A percentile compares a stretch with the other conserved stretches of the same genome.
phyloP scores from a whole-genome alignment of 2,797 vertebrate genomes.

The Pseudomugil tenellus region DNA sequence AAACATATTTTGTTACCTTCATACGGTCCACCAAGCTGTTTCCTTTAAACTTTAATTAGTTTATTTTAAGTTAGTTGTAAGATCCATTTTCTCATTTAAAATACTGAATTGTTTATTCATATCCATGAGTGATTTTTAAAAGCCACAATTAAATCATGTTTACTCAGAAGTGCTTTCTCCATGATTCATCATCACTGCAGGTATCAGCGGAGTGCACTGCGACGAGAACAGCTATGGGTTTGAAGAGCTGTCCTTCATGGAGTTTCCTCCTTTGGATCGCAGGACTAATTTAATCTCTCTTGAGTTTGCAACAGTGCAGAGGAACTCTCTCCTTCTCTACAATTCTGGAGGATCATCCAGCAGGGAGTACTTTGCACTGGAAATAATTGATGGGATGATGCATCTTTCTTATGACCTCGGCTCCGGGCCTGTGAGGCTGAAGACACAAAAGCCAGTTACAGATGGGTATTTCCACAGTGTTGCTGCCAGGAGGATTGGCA shows the following conservation, averaged over 20 bases:
- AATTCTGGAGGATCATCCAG: constrained; percentile 69
- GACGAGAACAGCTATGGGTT: constrained; percentile 82
- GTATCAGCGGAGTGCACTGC: constrained; percentile 78
- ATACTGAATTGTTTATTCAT: background rate
- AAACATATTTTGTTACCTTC: background rate
- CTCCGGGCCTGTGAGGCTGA: constrained; percentile 75
- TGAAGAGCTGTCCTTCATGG: constrained; percentile 83
- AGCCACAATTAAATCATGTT: background rate
- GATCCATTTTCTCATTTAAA: background rate
- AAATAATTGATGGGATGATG: constrained; percentile 75
- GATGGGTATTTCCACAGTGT: constrained; percentile 84
- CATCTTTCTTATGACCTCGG: constrained; percentile 82
- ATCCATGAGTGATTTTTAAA: background rate
- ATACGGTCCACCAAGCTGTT: background rate
- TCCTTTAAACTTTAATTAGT: background rate
- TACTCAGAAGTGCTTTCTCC: background rate
- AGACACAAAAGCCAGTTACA: constrained; percentile 76
- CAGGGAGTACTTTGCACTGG: constrained; percentile 81
- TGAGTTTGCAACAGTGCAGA: constrained; percentile 81
- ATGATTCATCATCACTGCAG: constrained; percentile 53
- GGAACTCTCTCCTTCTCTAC: constrained; percentile 79
- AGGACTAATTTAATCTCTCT: constrained; percentile 82
- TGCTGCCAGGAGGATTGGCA: constrained; percentile 77
- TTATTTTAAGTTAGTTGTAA: background rate
- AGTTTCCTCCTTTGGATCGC: constrained; percentile 81